phyloP scores from a whole-genome alignment of 2,888 invertebrate species.

The Harpagoxenus sublaevis region DNA sequence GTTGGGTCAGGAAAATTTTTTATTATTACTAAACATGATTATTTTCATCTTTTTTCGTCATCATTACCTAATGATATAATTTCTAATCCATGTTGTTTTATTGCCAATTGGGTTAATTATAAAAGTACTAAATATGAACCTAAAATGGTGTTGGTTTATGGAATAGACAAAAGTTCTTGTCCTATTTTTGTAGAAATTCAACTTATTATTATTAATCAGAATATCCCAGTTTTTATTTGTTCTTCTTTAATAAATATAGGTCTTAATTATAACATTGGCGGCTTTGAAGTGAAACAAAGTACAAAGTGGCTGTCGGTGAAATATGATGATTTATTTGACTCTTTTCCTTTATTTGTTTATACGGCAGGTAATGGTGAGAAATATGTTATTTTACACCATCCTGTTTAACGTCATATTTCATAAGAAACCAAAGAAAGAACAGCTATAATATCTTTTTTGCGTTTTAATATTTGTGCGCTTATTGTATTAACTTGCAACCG shows the following conservation, averaged over 20 bases:
- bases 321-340: background rate
- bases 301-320: background rate
- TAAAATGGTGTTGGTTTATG: constrained; percentile 5
- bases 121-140: background rate
- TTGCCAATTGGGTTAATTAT: constrained; percentile 10
- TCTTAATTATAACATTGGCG: constrained; percentile 2
- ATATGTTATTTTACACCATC: constrained; percentile 21
- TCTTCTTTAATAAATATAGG: constrained; percentile 1
- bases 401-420: background rate
- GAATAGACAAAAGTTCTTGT: background rate
- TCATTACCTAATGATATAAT: background rate
- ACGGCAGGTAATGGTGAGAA: background rate
- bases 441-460: no score
- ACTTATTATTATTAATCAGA: background rate
- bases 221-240: constrained; percentile 18
- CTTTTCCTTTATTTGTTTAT: background rate
- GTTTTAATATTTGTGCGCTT: no score
- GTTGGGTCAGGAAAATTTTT: background rate
- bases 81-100: background rate
- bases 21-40: background rate
- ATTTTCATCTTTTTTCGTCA: background rate
- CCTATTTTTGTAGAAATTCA: constrained; percentile 27
- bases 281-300: constrained; percentile 19
- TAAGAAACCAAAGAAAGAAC: no score
- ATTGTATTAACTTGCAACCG: no score